Evolutionary conservation across 1,140 invertebrate species (phyloP), one percentile per base, ranked within the genome.

Genomic region (Paramacrobiotus metropolitanus): DNA sequence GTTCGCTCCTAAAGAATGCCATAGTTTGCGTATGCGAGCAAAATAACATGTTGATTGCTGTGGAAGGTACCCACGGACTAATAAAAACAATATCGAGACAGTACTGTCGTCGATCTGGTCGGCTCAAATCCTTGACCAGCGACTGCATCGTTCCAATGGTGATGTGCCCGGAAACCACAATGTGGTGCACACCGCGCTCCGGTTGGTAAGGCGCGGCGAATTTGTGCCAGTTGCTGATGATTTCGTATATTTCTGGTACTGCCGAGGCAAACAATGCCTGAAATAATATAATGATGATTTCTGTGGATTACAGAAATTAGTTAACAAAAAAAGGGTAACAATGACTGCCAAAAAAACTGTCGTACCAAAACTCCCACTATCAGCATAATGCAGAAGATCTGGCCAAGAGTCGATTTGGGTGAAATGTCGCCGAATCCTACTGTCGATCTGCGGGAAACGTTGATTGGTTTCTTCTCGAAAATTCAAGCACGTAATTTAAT

Each of bases 281-380:
- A 24, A 15, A 9, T 4, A 15, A 15, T 4, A 55, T 20, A 15
- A 55, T 20, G 4, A 4, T 15, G 34, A 40, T 9, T 20, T 55
- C 24, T 9, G 15, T 20, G 4, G 9, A 15, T 4, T 55, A 15
- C 4, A 55, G 15, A 15, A 15, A 55, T 55, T 55, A 55, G 4
- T 15, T 20, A 20, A 55, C 28, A 4, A 28, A 20, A 24, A 20
- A 24, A 20, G 15, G 15, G 48, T 55, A 24, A 55, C 15, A n/a
- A n/a, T n/a, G n/a, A n/a, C n/a, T n/a, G n/a, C n/a, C n/a, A n/a
- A n/a, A n/a, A n/a, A n/a, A n/a, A 15, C 34, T 15, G 9, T n/a
- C 48, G 48, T 55, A 55, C 48, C 48, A 55, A 28, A 55, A 24
- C 48, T 15, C 48, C 28, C 15, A 55, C 48, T 15, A 55, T 55